phyloP scores from a whole-genome alignment of 2,888 invertebrate genomes.

The Ormyrus thymus region DNA sequence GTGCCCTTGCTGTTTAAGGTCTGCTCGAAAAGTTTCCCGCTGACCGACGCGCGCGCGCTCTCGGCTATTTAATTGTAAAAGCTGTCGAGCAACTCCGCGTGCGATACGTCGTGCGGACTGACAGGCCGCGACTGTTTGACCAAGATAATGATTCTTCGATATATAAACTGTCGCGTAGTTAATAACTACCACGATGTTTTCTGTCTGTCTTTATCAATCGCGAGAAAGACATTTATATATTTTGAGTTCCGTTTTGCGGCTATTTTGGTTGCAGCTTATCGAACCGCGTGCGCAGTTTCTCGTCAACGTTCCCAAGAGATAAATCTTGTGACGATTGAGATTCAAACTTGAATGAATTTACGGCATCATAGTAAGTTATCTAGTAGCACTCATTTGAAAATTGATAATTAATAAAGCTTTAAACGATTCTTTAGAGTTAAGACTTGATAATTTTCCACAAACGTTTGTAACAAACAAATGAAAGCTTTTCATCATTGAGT shows the following conservation, averaged over 20 bases:
- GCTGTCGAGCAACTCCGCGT: neutral
- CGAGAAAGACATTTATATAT: neutral
- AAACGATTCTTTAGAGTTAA: too few species aligned
- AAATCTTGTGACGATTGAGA: too few species aligned
- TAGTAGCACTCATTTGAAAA: too few species aligned
- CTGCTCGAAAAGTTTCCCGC: slow-evolving; percentile 34
- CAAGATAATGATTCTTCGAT: slow-evolving; percentile 44
- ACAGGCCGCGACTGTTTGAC: slow-evolving; percentile 41
- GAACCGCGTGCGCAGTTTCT: neutral
- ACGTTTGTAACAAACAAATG: too few species aligned
- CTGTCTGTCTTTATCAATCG: slow-evolving; percentile 39
- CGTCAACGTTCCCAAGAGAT: neutral
- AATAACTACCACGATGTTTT: slow-evolving; percentile 40
- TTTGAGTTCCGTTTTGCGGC: neutral
- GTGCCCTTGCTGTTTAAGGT: neutral
- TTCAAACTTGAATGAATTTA: too few species aligned
- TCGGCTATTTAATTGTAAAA: neutral
- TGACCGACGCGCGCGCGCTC: neutral
- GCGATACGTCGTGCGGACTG: slow-evolving; percentile 16
- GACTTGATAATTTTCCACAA: too few species aligned
- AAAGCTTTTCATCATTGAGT: too few species aligned
- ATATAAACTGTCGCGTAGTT: slow-evolving; percentile 16
- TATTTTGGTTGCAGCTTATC: slow-evolving; percentile 20
- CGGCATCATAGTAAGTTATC: too few species aligned
- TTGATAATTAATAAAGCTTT: too few species aligned